phyloP scores from a whole-genome alignment of 2,888 invertebrate species.

The Theristus sp. region DNA sequence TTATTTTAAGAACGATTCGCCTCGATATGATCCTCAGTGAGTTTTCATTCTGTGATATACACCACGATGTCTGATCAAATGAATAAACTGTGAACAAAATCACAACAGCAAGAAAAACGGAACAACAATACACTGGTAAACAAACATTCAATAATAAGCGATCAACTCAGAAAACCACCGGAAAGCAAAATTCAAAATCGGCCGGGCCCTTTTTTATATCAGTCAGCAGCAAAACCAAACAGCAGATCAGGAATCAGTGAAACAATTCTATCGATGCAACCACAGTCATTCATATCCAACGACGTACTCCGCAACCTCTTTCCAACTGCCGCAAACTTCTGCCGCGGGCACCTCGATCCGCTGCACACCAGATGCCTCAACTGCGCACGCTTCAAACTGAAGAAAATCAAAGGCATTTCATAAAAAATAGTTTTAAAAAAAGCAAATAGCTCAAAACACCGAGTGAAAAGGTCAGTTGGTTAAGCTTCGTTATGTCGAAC shows the following conservation, averaged over 20 bases:
- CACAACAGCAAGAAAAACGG: no score
- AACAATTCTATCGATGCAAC: no score
- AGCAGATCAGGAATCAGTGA: no score
- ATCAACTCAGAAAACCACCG: neutral
- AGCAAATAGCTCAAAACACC: neutral
- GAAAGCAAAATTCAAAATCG: no score
- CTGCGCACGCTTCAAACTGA: neutral
- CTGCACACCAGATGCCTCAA: neutral
- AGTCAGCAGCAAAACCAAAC: no score
- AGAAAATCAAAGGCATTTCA: neutral
- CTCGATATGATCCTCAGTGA: no score
- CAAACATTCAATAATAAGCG: neutral
- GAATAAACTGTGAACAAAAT: no score
- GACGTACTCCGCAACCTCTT: neutral
- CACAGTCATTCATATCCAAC: neutral
- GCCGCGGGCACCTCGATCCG: neutral
- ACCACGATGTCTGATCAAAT: no score
- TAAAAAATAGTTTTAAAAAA: neutral
- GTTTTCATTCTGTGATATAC: no score
- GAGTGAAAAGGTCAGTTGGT: neutral
- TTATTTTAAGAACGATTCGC: no score
- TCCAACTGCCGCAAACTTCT: neutral
- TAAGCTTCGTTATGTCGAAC: no score
- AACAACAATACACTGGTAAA: neutral
- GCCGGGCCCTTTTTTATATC: no score